phyloP scores from a whole-genome alignment of 2,888 invertebrate species.

The Seira sanloemensis region DNA sequence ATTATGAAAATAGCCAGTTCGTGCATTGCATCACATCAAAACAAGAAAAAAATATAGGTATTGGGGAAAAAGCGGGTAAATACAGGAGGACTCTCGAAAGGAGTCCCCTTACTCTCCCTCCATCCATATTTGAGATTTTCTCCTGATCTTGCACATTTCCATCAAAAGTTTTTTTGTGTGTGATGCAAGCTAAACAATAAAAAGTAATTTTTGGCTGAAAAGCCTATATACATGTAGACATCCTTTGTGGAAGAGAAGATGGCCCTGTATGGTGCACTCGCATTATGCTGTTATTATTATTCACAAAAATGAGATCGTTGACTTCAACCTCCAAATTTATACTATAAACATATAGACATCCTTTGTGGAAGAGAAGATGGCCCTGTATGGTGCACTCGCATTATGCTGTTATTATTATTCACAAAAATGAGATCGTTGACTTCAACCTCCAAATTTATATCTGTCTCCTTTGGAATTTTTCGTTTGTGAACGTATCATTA shows the following conservation, averaged over 20 bases:
- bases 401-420: neutral
- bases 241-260: neutral
- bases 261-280: neutral
- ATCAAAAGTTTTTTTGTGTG: no score
- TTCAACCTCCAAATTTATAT: no score
- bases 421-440: no score
- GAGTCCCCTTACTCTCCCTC: neutral
- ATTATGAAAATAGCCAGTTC: neutral
- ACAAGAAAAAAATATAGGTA: neutral
- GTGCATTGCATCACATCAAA: neutral
- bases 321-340: no score
- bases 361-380: neutral
- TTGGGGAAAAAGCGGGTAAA: neutral
- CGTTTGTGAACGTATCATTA: neutral
- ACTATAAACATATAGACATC: neutral
- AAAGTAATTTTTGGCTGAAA: neutral
- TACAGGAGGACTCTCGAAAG: neutral
- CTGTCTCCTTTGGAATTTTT: no score
- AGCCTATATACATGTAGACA: neutral
- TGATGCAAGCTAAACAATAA: neutral
- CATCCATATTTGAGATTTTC: neutral
- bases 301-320: constrained; percentile 6
- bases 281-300: neutral
- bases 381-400: neutral
- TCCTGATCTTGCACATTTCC: neutral